Percentiles rank a stretch among this genome's conserved stretches.
Evolutionary conservation across 37 sponge, comb jelly and placozoan species (phyloP).

Genomic region (Geodia barretti): DNA sequence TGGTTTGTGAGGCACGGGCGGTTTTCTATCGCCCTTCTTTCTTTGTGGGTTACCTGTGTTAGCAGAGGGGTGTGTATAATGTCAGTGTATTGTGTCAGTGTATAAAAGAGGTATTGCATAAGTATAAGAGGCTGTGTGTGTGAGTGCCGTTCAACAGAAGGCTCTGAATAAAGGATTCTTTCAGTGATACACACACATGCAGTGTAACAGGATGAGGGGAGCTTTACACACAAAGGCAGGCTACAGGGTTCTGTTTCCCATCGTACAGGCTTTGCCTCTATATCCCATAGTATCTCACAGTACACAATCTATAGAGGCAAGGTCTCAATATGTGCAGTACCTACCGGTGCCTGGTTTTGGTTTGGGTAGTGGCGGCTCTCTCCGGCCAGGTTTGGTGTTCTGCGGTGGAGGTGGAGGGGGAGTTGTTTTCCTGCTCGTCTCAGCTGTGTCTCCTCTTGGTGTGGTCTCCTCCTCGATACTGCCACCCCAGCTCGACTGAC

Average conservation of each 20-base stretch:
- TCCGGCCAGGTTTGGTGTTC: slow-evolving; percentile 1
- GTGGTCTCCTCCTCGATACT: neutral
- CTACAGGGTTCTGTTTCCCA: neutral
- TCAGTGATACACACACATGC: neutral
- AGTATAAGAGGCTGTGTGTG: neutral
- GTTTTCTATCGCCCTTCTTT: slow-evolving; percentile 2
- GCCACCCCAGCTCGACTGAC: neutral
- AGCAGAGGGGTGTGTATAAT: neutral
- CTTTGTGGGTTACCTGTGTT: neutral
- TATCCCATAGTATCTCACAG: too few relatives aligned
- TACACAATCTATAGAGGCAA: neutral
- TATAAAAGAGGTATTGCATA: neutral
- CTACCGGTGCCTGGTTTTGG: slow-evolving; percentile 3
- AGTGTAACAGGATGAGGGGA: neutral
- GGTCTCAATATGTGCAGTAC: neutral
- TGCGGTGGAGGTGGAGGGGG: slow-evolving; percentile 18
- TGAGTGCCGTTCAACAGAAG: neutral
- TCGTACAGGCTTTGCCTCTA: too few relatives aligned
- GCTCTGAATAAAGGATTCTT: too few relatives aligned
- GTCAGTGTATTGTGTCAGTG: neutral
- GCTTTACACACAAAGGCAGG: neutral
- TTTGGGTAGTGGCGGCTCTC: slow-evolving; percentile 35
- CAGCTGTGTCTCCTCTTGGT: neutral
- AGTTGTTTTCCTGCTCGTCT: neutral
- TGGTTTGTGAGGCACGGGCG: neutral